Percentiles rank a stretch among this genome's conserved stretches.
phyloP scores from a whole-genome alignment of 2,888 invertebrate species.

The Agriopis marginaria region DNA sequence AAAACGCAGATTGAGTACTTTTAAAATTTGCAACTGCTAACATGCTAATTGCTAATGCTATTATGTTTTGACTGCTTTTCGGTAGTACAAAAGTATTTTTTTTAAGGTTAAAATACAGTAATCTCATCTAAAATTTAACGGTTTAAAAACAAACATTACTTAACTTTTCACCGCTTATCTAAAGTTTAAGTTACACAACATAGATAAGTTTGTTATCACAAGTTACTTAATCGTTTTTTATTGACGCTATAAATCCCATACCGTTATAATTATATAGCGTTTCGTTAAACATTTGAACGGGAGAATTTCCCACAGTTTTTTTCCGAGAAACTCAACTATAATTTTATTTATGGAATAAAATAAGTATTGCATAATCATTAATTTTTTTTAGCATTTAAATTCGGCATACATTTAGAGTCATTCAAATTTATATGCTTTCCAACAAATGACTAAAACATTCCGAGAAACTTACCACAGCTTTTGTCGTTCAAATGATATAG shows the following conservation, averaged over 20 bases:
- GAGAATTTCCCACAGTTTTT: constrained; percentile 13
- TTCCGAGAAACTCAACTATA: neutral
- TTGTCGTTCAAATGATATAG: too few relatives aligned
- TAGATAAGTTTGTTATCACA: constrained; percentile 25
- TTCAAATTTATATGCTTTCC: too few relatives aligned
- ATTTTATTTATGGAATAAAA: neutral
- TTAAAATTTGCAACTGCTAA: neutral
- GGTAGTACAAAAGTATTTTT: neutral
- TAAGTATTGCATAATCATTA: too few relatives aligned
- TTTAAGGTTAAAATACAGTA: neutral
- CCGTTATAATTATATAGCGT: constrained; percentile 21
- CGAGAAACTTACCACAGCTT: too few relatives aligned
- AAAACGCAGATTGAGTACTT: neutral
- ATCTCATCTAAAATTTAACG: constrained; percentile 1
- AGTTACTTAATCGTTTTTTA: constrained; percentile 21
- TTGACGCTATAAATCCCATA: constrained; percentile 18
- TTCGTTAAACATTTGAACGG: constrained; percentile 23
- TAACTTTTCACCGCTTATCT: constrained; percentile 18
- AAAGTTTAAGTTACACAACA: constrained; percentile 26
- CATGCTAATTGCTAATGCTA: neutral
- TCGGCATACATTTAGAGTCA: too few relatives aligned
- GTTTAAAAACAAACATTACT: constrained; percentile 6
- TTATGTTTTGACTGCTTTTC: neutral
- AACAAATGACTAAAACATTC: too few relatives aligned
- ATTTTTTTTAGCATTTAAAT: too few relatives aligned